phyloP scores from a whole-genome alignment of 2,113 vertebrate species.

The Monarcha castaneiventris region DNA sequence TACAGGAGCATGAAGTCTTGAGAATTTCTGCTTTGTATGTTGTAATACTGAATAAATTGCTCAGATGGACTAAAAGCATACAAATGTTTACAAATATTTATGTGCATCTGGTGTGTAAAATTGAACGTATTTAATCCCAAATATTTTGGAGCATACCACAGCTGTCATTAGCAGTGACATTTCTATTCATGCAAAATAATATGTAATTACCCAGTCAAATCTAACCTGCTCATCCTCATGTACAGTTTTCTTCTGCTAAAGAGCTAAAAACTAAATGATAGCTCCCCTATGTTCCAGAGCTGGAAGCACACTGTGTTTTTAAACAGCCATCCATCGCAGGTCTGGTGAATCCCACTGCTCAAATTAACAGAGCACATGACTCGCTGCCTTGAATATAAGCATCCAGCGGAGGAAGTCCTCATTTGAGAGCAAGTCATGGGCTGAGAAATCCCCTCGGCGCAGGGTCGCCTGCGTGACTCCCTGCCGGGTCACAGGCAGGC shows the following conservation, averaged over 20 bases:
- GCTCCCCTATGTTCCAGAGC: not conserved
- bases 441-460: not conserved
- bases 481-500: slow-evolving; percentile 67
- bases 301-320: not conserved
- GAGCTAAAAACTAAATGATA: slow-evolving; percentile 7
- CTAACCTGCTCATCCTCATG: slow-evolving; percentile 26
- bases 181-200: slow-evolving; percentile 28
- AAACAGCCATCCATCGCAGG: not conserved
- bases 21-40: not conserved
- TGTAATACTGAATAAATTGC: not conserved
- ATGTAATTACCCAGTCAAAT: not conserved
- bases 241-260: not conserved
- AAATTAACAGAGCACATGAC: slow-evolving; percentile 32
- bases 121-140: not conserved
- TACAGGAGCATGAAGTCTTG: not conserved
- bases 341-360: not conserved
- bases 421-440: not conserved
- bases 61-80: not conserved
- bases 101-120: not conserved
- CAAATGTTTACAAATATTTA: not conserved
- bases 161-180: not conserved
- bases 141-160: not conserved
- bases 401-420: not conserved
- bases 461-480: slow-evolving; percentile 44
- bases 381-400: not conserved